phyloP scores from a whole-genome alignment of 2,888 invertebrate genomes.

The Tuta absoluta region DNA sequence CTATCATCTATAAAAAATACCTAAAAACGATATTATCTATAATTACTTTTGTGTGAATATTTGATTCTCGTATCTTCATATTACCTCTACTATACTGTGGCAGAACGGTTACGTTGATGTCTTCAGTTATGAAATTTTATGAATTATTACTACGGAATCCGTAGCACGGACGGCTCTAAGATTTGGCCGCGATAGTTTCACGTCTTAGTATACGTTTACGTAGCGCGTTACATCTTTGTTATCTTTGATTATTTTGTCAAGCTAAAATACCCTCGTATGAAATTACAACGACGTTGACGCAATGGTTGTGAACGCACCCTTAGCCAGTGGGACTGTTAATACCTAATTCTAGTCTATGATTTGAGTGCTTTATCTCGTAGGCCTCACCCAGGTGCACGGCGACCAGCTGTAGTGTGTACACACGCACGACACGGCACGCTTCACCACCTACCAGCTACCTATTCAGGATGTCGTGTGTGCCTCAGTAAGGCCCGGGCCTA shows the following conservation, averaged over 20 bases:
- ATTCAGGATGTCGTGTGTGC: conserved; percentile 66
- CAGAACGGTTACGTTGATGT: not conserved
- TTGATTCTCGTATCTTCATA: not conserved
- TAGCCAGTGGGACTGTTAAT: too few relatives aligned
- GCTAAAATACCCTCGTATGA: too few relatives aligned
- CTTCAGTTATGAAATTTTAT: not conserved
- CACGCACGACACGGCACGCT: conserved; percentile 60
- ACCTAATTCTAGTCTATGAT: too few relatives aligned
- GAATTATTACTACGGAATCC: not conserved
- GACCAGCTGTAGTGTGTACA: conserved; percentile 34
- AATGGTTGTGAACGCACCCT: too few relatives aligned
- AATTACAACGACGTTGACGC: too few relatives aligned
- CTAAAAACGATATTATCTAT: too few relatives aligned
- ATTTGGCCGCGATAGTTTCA: too few relatives aligned
- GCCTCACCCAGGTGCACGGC: conserved; percentile 28
- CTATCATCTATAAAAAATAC: not conserved
- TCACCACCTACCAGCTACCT: conserved; percentile 74
- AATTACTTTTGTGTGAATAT: not conserved
- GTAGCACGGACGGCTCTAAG: too few relatives aligned
- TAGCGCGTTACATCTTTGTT: too few relatives aligned
- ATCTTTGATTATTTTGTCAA: too few relatives aligned
- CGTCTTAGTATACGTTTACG: too few relatives aligned
- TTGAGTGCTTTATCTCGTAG: not conserved
- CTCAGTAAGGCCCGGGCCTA: conserved; percentile 74
- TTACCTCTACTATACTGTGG: not conserved